Conservation (phyloP, 92 coral and sea anemone species). For the Meandrina meandrites region DNA sequence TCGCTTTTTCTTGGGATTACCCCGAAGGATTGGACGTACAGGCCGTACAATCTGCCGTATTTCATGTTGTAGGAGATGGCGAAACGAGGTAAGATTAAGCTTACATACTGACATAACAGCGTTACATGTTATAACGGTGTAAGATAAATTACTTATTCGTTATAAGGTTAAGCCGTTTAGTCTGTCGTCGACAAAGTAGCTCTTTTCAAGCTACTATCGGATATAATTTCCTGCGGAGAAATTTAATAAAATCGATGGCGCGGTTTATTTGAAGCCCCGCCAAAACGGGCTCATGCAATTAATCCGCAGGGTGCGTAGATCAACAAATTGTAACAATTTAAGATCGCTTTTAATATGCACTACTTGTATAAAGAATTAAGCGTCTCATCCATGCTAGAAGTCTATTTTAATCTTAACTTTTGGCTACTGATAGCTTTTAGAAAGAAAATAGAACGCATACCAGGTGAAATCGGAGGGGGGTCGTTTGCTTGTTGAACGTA, state of each 20-base stretch:
- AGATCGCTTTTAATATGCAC: neutral
- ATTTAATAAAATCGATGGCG: neutral
- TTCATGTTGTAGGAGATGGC: slow-evolving; percentile 84
- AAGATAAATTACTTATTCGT: neutral
- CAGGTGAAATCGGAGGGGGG: slow-evolving; percentile 13
- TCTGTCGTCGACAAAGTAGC: neutral
- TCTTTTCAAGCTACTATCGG: neutral
- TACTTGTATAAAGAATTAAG: neutral
- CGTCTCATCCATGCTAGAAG: neutral
- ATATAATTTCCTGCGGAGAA: slow-evolving; percentile 3
- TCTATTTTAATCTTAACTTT: neutral
- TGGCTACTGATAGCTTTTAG: neutral
- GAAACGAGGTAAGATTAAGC: slow-evolving; percentile 64
- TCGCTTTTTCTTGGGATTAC: slow-evolving; percentile 90
- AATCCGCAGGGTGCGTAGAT: slow-evolving; percentile 5
- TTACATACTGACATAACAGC: neutral
- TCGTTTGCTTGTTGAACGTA: neutral
- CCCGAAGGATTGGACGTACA: slow-evolving; percentile 85
- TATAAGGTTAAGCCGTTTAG: neutral
- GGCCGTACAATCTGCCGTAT: slow-evolving; percentile 83
- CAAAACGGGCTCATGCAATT: slow-evolving; percentile 21
- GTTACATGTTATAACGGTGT: neutral
- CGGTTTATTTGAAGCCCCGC: neutral
- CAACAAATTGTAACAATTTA: slow-evolving; percentile 10
- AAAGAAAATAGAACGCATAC: neutral